A percentile compares a stretch with the other conserved stretches of the same genome.
phyloP scores from a whole-genome alignment of 2,888 invertebrate genomes.

The Drosophila subsilvestris region DNA sequence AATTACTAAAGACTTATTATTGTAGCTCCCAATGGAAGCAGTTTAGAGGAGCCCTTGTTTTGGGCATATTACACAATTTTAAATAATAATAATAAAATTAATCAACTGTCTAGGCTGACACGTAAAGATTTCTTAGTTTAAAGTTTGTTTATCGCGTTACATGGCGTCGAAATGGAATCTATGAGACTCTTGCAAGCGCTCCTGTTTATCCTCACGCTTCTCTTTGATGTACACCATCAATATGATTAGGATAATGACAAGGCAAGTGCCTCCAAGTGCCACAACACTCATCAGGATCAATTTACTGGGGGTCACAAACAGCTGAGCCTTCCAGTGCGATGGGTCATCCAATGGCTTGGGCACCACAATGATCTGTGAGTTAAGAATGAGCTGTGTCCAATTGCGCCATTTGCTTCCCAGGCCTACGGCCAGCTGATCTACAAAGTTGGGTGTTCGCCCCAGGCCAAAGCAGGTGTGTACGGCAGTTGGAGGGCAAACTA shows the following conservation, averaged over 20 bases:
- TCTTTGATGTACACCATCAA: slow-evolving; percentile 95
- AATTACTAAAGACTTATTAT: neutral
- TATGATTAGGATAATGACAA: slow-evolving; percentile 93
- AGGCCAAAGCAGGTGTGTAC: slow-evolving; percentile 97
- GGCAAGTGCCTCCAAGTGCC: slow-evolving; percentile 93
- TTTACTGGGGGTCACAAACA: slow-evolving; percentile 98
- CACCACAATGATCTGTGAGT: slow-evolving; percentile 98
- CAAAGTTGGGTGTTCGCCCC: slow-evolving; percentile 99
- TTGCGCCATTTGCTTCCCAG: slow-evolving; percentile 88
- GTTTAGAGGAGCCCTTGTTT: slow-evolving; percentile 2
- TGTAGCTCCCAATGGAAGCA: slow-evolving; percentile 18
- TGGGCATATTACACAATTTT: slow-evolving; percentile 29
- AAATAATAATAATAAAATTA: slow-evolving; percentile 39
- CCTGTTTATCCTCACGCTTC: slow-evolving; percentile 91
- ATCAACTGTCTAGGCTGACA: slow-evolving; percentile 41
- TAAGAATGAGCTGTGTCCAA: slow-evolving; percentile 97
- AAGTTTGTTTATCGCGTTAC: slow-evolving; percentile 84
- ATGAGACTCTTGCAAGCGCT: slow-evolving; percentile 91
- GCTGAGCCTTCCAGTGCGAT: slow-evolving; percentile 93
- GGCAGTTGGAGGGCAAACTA: slow-evolving; percentile 97
- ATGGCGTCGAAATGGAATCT: slow-evolving; percentile 94
- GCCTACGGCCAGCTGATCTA: slow-evolving; percentile 94
- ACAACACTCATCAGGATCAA: slow-evolving; percentile 95
- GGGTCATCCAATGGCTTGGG: slow-evolving; percentile 92
- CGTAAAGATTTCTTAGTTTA: slow-evolving; percentile 26